Conservation (phyloP, 2,797 vertebrate species). For the Champsocephalus gunnari region DNA sequence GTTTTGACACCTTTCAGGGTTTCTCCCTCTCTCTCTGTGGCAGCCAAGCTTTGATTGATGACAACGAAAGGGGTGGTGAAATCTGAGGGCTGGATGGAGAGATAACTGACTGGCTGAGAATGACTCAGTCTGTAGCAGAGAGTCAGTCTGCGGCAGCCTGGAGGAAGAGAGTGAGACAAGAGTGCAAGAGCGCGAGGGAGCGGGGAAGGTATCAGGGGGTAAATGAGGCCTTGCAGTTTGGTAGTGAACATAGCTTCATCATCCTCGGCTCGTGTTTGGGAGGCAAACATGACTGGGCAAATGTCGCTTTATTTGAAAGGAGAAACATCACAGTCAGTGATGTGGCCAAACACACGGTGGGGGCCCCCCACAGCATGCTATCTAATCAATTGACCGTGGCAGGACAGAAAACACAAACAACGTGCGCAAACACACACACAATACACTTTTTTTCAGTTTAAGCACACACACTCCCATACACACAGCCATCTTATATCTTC, state of each 20-base stretch:
- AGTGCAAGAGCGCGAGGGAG: constrained; percentile 43
- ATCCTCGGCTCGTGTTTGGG: constrained; percentile 63
- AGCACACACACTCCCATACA: constrained; percentile 21
- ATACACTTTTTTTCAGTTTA: background rate
- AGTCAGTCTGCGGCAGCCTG: constrained; percentile 69
- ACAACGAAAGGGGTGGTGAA: constrained; percentile 78
- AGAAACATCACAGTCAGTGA: constrained; percentile 58
- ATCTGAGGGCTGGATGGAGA: constrained; percentile 79
- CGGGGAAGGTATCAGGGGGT: constrained; percentile 56
- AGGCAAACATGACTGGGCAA: constrained; percentile 64
- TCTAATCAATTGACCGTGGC: constrained; percentile 70
- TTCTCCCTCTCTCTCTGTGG: constrained; percentile 46
- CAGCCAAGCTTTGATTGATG: constrained; percentile 78
- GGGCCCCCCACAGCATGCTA: constrained; percentile 57
- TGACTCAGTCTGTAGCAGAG: constrained; percentile 78
- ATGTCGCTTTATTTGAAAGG: constrained; percentile 69
- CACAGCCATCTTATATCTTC: constrained; percentile 57
- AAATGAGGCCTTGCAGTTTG: constrained; percentile 69
- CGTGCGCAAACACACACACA: constrained; percentile 36
- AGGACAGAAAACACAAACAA: constrained; percentile 58
- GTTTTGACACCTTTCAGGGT: constrained; percentile 75
- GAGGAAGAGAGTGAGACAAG: constrained; percentile 56
- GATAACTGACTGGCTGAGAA: constrained; percentile 81
- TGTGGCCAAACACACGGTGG: constrained; percentile 60
- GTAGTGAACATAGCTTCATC: constrained; percentile 64